phyloP scores from a whole-genome alignment of 2,113 vertebrate species.

The Isurus oxyrinchus region DNA sequence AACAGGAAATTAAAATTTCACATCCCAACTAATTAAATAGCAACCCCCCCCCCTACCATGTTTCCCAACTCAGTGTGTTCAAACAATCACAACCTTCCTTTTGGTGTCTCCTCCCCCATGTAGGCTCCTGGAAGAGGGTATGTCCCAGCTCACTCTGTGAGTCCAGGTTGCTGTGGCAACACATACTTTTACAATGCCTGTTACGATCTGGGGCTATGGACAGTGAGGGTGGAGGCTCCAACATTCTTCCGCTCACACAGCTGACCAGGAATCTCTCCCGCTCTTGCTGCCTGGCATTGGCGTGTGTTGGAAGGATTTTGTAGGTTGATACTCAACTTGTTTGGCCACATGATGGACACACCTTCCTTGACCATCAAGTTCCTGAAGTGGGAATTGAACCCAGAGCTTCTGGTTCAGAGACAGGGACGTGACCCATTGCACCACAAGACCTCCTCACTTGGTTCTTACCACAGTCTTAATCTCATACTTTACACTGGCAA shows the following conservation, averaged over 20 bases:
- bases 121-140: no score
- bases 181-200: no score
- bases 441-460: not conserved
- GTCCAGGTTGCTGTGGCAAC: no score
- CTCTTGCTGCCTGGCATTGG: not conserved
- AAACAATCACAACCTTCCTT: no score
- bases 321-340: not conserved
- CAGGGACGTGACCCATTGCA: not conserved
- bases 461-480: not conserved
- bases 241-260: not conserved
- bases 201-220: not conserved
- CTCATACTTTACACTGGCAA: not conserved
- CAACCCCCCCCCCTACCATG: no score
- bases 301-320: not conserved
- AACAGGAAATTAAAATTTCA: no score
- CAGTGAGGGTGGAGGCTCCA: not conserved
- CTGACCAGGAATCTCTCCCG: not conserved
- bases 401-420: not conserved
- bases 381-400: not conserved
- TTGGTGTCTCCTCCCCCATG: not conserved
- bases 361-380: not conserved
- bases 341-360: no score
- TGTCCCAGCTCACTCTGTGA: no score
- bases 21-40: no score
- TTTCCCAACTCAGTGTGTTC: no score